phyloP scores from a whole-genome alignment of 23 tunicate genomes.

The Styela clava region DNA sequence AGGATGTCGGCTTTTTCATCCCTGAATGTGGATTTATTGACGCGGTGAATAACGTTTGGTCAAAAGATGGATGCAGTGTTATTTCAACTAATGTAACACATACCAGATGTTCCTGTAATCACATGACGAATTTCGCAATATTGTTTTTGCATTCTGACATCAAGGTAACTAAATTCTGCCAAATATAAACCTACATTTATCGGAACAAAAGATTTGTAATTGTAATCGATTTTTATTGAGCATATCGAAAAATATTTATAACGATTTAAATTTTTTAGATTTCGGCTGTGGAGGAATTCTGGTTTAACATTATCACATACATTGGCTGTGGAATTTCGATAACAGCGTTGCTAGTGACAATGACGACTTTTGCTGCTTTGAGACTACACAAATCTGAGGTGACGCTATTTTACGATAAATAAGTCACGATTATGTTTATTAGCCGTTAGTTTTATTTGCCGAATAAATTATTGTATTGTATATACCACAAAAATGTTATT shows the following conservation, averaged over 20 bases:
- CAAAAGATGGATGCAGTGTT: conserved; percentile 16
- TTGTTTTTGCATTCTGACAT: conserved; percentile 78
- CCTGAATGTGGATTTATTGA: conserved; percentile 6
- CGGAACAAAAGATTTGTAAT: no score
- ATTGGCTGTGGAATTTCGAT: conserved; percentile 91
- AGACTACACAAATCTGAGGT: conserved; percentile 59
- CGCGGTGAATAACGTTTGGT: conserved; percentile 8
- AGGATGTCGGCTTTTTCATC: not conserved
- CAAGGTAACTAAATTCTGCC: conserved; percentile 28
- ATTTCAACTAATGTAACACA: conserved; percentile 33
- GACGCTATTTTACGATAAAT: no score
- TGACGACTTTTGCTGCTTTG: conserved; percentile 51
- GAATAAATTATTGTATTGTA: no score
- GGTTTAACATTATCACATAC: conserved; percentile 73
- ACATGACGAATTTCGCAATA: conserved; percentile 86
- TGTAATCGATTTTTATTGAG: no score
- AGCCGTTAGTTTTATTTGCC: no score
- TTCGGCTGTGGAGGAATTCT: conserved; percentile 34
- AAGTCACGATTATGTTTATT: no score
- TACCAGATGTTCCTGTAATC: conserved; percentile 80
- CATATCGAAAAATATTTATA: no score
- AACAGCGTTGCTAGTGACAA: conserved; percentile 69
- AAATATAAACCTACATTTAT: no score
- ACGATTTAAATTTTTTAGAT: conserved; percentile 43
- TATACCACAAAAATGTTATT: no score